Percentiles rank a stretch among this genome's conserved stretches.
Conservation (phyloP, 2,113 vertebrate species). For the Burhinus oedicnemus region DNA sequence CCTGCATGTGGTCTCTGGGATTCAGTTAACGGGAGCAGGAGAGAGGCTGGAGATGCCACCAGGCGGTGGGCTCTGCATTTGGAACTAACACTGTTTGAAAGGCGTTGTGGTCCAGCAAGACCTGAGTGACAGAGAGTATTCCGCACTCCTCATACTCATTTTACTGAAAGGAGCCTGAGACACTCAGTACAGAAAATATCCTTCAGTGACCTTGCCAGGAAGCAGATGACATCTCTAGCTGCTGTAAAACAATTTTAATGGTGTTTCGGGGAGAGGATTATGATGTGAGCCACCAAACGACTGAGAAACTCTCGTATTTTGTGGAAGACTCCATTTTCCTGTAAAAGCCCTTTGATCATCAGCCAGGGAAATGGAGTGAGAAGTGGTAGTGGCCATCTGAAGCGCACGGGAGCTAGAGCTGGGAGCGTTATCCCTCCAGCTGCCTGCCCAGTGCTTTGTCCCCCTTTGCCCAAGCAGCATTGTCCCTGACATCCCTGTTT, state of each 20-base stretch:
- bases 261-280: background rate
- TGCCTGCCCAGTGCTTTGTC: rapidly evolving
- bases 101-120: background rate
- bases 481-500: background rate
- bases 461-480: background rate
- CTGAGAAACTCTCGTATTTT: background rate
- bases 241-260: background rate
- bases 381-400: background rate
- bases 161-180: background rate
- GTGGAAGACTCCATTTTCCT: background rate
- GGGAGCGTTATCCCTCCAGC: rapidly evolving
- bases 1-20: background rate
- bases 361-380: background rate
- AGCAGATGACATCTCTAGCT: background rate
- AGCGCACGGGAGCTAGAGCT: background rate
- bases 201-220: background rate
- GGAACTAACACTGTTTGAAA: background rate
- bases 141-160: rapidly evolving
- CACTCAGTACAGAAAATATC: background rate
- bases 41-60: background rate
- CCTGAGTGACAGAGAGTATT: background rate
- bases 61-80: background rate
- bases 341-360: background rate
- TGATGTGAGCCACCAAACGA: background rate
- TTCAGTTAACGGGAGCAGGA: background rate